Evolutionary conservation across 2,888 invertebrate genomes (phyloP).

Genomic region (Zaprionus obscuricornis): DNA sequence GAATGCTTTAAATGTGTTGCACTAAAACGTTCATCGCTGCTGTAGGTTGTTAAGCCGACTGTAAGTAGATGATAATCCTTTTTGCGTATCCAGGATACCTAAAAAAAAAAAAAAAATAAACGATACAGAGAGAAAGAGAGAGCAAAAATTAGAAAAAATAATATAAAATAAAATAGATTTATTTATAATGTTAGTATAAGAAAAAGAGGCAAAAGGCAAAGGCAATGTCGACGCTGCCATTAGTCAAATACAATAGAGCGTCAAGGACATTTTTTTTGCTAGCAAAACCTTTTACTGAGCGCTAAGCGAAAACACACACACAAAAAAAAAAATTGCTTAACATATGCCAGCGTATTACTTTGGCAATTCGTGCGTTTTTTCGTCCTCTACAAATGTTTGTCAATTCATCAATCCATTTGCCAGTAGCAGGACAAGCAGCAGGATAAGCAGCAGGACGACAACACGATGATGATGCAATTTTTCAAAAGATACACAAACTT

Average conservation of each 20-base stretch:
- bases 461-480: constrained; percentile 74
- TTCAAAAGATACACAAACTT: constrained; percentile 48
- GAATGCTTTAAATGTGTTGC: constrained; percentile 94
- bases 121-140: neutral
- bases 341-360: constrained; percentile 52
- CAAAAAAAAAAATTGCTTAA: constrained; percentile 49
- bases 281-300: neutral
- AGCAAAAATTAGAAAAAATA: neutral
- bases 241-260: constrained; percentile 50
- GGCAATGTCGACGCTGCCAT: constrained; percentile 58
- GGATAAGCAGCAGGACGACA: constrained; percentile 48
- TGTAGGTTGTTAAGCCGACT: constrained; percentile 93
- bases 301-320: no score
- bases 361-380: constrained; percentile 33
- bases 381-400: constrained; percentile 68
- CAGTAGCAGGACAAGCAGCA: constrained; percentile 8
- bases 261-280: constrained; percentile 29
- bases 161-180: neutral
- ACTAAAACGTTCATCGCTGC: constrained; percentile 94
- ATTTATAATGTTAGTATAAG: no score
- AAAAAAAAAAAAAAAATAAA: no score
- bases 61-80: constrained; percentile 94
- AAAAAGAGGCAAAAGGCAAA: constrained; percentile 9
- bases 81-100: constrained; percentile 94
- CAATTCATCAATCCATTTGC: constrained; percentile 65